Conservation (phyloP, 1,140 invertebrate genomes). For the Cotesia chilonis region DNA sequence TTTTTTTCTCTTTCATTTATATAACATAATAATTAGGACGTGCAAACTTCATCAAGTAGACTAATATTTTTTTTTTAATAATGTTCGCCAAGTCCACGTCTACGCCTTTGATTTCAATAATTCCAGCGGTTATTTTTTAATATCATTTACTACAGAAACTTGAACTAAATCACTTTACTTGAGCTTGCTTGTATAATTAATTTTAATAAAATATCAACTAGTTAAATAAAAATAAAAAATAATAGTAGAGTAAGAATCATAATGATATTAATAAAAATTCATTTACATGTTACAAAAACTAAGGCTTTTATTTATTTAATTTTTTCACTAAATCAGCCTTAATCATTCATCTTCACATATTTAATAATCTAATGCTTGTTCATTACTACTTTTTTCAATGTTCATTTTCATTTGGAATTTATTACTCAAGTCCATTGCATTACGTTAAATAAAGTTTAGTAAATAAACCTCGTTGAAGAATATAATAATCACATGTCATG, state of each 20-base stretch:
- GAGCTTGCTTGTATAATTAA: constrained; percentile 37
- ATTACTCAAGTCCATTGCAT: no score
- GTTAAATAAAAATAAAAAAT: constrained; percentile 37
- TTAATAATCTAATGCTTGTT: no score
- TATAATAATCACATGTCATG: no score
- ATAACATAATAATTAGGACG: no score
- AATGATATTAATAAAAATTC: not conserved
- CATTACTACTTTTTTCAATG: no score
- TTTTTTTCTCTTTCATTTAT: not conserved
- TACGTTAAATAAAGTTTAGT: no score
- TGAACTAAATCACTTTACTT: constrained; percentile 43
- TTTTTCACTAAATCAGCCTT: constrained; percentile 34
- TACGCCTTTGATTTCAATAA: constrained; percentile 33
- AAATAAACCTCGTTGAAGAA: no score
- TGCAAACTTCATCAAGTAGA: no score
- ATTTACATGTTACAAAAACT: not conserved
- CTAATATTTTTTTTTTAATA: no score
- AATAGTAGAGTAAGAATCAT: constrained; percentile 44
- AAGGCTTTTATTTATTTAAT: constrained; percentile 9
- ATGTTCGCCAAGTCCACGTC: constrained; percentile 16
- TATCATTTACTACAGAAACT: constrained; percentile 53
- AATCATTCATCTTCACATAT: no score
- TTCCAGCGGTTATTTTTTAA: constrained; percentile 44
- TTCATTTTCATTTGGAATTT: no score
- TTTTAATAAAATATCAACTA: constrained; percentile 11